Percentiles rank a stretch among this genome's conserved stretches.
Conservation (phyloP, 2,113 vertebrate genomes). For the Syrrhaptes paradoxus region DNA sequence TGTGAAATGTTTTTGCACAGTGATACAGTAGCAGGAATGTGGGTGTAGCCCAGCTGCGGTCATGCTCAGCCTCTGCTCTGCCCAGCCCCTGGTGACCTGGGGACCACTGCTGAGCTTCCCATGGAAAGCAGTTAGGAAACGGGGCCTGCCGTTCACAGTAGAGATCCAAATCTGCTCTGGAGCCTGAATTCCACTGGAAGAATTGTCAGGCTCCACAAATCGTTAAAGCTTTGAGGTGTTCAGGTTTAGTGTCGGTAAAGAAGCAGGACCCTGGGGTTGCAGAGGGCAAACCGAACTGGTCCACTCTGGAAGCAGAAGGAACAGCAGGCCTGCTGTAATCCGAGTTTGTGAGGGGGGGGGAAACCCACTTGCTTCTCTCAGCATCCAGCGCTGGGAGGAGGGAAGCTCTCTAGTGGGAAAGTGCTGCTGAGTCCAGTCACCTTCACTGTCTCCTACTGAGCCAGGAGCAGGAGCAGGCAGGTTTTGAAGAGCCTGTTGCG, state of each 20-base stretch:
- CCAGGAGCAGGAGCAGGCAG: not conserved
- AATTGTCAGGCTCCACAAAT: not conserved
- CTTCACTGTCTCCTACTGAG: not conserved
- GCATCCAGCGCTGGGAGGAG: not conserved
- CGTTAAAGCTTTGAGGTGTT: not conserved
- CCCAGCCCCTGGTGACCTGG: not conserved
- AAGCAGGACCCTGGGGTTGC: not conserved
- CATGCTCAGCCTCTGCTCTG: not conserved
- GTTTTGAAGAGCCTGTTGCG: not conserved
- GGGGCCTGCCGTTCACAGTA: not conserved
- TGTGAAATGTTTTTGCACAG: not conserved
- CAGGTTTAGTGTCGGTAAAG: not conserved
- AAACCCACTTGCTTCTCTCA: not conserved
- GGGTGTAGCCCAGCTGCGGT: not conserved
- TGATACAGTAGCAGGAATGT: not conserved
- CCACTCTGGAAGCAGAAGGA: not conserved
- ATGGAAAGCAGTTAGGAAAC: not conserved
- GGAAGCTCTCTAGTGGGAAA: not conserved
- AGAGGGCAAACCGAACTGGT: not conserved
- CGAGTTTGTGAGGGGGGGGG: not conserved
- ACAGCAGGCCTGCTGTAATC: not conserved
- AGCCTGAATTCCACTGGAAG: not conserved
- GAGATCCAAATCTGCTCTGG: not conserved
- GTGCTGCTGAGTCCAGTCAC: not conserved
- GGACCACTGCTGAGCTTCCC: not conserved